Evolutionary conservation across 1,140 invertebrate genomes (phyloP).

Genomic region (Notospermus geniculatus): DNA sequence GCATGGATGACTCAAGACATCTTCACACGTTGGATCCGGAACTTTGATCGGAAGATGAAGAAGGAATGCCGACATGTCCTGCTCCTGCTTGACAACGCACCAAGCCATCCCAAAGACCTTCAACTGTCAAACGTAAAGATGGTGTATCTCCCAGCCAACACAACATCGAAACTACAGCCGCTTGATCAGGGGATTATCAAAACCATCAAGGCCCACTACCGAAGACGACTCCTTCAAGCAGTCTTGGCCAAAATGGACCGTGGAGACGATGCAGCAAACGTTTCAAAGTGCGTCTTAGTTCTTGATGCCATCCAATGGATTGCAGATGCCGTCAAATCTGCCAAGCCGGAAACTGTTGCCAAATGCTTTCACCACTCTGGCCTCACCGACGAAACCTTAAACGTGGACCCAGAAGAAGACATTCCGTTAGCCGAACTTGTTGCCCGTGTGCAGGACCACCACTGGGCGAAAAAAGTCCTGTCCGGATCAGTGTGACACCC

Average conservation of each 20-base stretch:
- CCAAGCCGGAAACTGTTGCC: neutral
- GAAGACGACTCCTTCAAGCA: neutral
- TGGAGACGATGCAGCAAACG: neutral
- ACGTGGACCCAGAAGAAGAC: too few relatives aligned
- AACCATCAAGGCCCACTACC: neutral
- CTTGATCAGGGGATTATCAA: neutral
- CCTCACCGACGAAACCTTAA: too few relatives aligned
- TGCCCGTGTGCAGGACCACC: too few relatives aligned
- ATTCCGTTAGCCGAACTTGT: too few relatives aligned
- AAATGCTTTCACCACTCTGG: neutral
- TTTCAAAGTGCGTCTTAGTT: neutral
- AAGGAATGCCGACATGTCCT: conserved; percentile 21
- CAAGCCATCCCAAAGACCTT: neutral
- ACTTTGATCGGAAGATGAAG: conserved; percentile 23
- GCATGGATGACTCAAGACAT: conserved; percentile 33
- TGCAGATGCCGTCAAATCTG: neutral
- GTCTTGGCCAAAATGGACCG: neutral
- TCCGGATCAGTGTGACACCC: too few relatives aligned
- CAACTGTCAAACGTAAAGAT: neutral
- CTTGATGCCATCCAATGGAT: neutral
- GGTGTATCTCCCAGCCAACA: neutral
- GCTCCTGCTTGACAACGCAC: conserved; percentile 9
- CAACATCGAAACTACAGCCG: too few relatives aligned
- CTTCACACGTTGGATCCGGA: conserved; percentile 28
- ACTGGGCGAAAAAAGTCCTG: too few relatives aligned